These are phyloP conservation scores for Drosophila nigrodunni DNA, from an alignment of 1,140 invertebrate species.

Conservation along the genomic window DNA sequence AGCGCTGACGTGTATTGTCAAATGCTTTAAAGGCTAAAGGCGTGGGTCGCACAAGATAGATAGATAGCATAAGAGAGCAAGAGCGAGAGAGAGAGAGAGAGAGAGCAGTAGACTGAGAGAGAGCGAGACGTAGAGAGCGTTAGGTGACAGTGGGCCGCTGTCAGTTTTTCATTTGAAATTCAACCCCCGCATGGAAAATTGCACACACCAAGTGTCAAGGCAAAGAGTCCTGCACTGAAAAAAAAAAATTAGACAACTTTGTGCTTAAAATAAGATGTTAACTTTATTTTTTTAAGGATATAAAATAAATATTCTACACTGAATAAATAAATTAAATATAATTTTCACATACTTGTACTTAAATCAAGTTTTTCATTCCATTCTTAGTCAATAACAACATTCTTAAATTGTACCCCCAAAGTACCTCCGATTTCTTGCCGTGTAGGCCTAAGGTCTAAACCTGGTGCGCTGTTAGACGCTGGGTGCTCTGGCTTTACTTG, in stretches of 20 bases:
- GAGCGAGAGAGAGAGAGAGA: neutral
- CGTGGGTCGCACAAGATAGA: neutral
- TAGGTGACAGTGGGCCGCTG: constrained; percentile 38
- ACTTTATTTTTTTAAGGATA: too few relatives aligned
- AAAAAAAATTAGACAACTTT: too few relatives aligned
- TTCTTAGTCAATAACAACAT: too few relatives aligned
- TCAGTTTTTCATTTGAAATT: constrained; percentile 51
- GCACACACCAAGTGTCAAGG: constrained; percentile 51
- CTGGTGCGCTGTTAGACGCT: neutral
- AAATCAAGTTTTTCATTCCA: too few relatives aligned
- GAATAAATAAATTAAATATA: too few relatives aligned
- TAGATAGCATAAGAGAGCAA: neutral
- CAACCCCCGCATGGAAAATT: constrained; percentile 40
- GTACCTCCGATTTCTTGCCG: too few relatives aligned
- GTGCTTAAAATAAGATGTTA: too few relatives aligned
- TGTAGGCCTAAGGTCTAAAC: neutral
- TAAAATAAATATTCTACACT: too few relatives aligned
- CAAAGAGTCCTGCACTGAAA: constrained; percentile 33
- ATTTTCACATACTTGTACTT: too few relatives aligned
- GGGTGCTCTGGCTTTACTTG: constrained; percentile 53
- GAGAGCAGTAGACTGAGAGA: neutral
- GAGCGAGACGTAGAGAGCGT: neutral
- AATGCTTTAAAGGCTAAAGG: constrained; percentile 23
- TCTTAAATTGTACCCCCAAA: too few relatives aligned
- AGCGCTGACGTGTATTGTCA: constrained; percentile 4